Evolutionary conservation across 2,113 vertebrate genomes (phyloP).

Genomic region (Taxidea taxus): DNA sequence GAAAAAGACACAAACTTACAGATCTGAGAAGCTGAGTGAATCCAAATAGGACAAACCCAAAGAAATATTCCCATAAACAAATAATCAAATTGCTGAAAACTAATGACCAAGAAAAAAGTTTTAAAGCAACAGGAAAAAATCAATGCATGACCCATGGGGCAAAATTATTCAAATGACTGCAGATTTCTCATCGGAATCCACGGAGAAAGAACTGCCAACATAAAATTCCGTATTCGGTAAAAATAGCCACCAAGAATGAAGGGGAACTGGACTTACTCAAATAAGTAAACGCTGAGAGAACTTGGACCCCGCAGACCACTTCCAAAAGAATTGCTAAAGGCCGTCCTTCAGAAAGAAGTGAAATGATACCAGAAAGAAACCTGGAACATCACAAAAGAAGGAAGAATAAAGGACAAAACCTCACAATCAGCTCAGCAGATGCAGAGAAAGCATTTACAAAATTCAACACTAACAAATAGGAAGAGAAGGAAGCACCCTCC

Average conservation of each 20-base stretch:
- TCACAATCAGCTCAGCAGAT: background rate
- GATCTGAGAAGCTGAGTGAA: background rate
- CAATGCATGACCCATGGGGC: background rate
- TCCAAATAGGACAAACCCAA: background rate
- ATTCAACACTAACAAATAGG: background rate
- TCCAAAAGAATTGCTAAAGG: background rate
- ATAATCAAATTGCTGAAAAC: background rate
- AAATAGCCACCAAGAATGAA: background rate
- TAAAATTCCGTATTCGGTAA: background rate
- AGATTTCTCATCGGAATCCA: background rate
- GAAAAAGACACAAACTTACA: background rate
- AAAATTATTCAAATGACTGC: background rate
- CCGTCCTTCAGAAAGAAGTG: background rate
- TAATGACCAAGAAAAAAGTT: background rate
- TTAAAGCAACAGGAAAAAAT: background rate
- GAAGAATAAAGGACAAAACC: background rate
- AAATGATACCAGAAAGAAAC: background rate
- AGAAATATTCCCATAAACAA: background rate
- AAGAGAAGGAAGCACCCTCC: background rate
- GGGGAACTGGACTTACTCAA: background rate
- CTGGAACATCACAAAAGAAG: background rate
- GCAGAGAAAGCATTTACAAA: background rate
- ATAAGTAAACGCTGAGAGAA: background rate
- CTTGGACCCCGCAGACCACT: no score
- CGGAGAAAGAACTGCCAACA: background rate